Evolutionary conservation across 2,797 vertebrate species (phyloP), one percentile per base, ranked within the genome.

Genomic region (Echiichthys vipera): DNA sequence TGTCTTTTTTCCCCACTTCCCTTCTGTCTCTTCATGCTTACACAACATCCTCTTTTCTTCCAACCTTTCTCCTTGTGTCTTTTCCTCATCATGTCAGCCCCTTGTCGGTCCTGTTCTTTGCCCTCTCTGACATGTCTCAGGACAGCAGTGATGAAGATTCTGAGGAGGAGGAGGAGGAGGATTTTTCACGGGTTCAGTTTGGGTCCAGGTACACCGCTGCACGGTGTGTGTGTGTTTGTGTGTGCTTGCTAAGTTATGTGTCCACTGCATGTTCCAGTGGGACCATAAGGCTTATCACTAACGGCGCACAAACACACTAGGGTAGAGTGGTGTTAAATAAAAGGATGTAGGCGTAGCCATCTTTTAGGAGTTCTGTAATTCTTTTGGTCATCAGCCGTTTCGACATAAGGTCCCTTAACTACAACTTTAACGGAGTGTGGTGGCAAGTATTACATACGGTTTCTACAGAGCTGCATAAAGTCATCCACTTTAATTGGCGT

Each of bases 131-230:
- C 94, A 92, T 97, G 91, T 96, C 96, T 95, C 97, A 96, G 94
- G 96, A 96, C 91, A 98, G 96, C 96, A 97, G 96, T 91, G 97
- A 97, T 80, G 98, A 98, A 93, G 98, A 98, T 62, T 95, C 95
- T 46, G 96, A 95, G 91, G 97, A 97, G 76, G 96, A 95, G 91
- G 97, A 97, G 76, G 96, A 95, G 86, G 96, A 95, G 92, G 97
- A 98, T 95, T 97, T 98, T 97, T 88, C 97, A 94, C 95, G 93
- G 95, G 95, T 98, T 96, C 97, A 97, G 89, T 99, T 99, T 97
- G 98, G 97, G 96, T 97, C 96, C 96, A 99, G 98, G 98, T 99
- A 99, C 95, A 99, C 95, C 90, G 68, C 87, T 95, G 95, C 88
- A 90, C 87, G 77, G 86, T 84, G 91, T 93, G 91, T 93, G 87